Conservation (phyloP, 2,888 invertebrate species). For the Dilophus febrilis region DNA sequence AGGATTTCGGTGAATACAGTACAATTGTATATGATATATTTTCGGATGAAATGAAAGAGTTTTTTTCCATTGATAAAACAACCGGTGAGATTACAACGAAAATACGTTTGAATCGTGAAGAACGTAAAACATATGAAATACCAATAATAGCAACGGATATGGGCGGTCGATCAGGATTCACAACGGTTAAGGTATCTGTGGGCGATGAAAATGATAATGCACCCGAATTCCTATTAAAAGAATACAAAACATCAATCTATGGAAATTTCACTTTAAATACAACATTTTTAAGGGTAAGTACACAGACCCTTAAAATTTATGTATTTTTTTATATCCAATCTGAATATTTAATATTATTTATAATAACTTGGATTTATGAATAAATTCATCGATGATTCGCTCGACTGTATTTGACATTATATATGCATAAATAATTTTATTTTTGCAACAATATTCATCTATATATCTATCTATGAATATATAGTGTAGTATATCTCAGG, state of each 20-base stretch:
- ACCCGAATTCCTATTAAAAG: constrained; percentile 55
- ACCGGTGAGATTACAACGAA: constrained; percentile 55
- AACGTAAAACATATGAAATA: constrained; percentile 48
- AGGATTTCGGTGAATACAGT: constrained; percentile 64
- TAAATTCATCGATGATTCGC: too few relatives aligned
- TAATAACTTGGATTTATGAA: too few relatives aligned
- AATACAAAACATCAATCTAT: constrained; percentile 60
- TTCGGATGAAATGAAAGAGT: constrained; percentile 51
- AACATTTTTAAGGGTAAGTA: constrained; percentile 38
- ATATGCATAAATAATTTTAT: too few relatives aligned
- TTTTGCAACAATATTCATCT: too few relatives aligned
- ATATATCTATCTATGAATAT: too few relatives aligned
- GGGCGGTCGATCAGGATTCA: constrained; percentile 59
- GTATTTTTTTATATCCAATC: too few relatives aligned
- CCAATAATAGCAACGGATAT: constrained; percentile 69
- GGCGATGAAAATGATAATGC: constrained; percentile 71
- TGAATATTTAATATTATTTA: too few relatives aligned
- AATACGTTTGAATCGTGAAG: constrained; percentile 57
- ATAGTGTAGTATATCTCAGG: too few relatives aligned
- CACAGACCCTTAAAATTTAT: too few relatives aligned
- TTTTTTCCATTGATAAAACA: constrained; percentile 52
- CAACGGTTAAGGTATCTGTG: constrained; percentile 61
- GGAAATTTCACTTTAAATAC: constrained; percentile 38
- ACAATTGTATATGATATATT: constrained; percentile 60
- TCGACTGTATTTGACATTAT: too few relatives aligned